Base-by-base conservation (phyloP, 2,888 invertebrate species). In the Allacma fusca region DNA sequence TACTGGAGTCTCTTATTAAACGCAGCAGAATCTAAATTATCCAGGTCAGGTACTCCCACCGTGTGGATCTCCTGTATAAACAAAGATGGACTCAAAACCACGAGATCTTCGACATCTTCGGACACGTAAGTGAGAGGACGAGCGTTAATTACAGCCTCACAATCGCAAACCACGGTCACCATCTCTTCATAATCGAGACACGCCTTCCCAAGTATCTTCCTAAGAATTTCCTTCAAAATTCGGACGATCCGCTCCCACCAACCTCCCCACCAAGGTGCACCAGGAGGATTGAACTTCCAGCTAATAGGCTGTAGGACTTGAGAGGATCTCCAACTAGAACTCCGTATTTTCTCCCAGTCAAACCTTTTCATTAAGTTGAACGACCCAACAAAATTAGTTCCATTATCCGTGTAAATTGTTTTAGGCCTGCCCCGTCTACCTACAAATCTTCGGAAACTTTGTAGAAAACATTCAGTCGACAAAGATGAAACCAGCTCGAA, bases 401-500 rank as follows among this genome's bases (percentile, higher is more conserved):
- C 81, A 69, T 80, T 79, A 43, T 83, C 81, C 23, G 73, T 67
- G 64, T 77, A 81, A 0, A 87, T 83, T 7, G 84, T 80, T 19
- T 68, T 79, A 0, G 85, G 85, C 21, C 84, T 78, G 1, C 87
- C 86, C 50, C 86, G 76, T 64, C 86, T 75, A 0, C 85, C 81
- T 19, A 86, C 81, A 76, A 87, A 86, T 70, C 86, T 76, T 50
- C 85, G 75, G 7, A 87, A 76, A 13, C 83, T 83, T 64, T 81
- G 78, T 19, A 86, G 28, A 77, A 87, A 86, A 21, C 78, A 73
- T n/a, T 83, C 78, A 0, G 86, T 85, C 1, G 84, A 83, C 26
- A 86, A 77, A 16, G 85, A 83, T 0, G 79, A 78, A 0, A 86
- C 83, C 1, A 86, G 44, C 79, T 88, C 87, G n/a, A 88, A 80